Percentiles rank a stretch among this genome's conserved stretches.
These are phyloP conservation scores for Drosophila kepulauana DNA, from an alignment of 1,140 invertebrate genomes.

Conservation along the genomic window DNA sequence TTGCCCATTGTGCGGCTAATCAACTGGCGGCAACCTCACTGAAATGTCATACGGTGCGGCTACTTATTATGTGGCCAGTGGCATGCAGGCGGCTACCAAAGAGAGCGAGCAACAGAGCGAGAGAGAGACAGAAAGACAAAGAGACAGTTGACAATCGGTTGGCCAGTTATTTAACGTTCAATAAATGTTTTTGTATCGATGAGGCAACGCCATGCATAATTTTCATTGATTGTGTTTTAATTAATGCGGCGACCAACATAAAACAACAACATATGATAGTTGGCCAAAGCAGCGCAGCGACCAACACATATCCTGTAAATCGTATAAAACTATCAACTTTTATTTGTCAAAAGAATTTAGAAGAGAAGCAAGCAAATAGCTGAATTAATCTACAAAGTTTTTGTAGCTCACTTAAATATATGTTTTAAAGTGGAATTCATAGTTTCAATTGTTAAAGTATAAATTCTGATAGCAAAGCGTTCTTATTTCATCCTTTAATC, in stretches of 20 bases:
- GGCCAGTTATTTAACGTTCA: constrained; percentile 62
- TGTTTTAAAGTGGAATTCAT: too few relatives aligned
- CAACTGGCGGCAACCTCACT: constrained; percentile 47
- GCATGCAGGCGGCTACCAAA: neutral
- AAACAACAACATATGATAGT: constrained; percentile 1
- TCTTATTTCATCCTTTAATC: too few relatives aligned
- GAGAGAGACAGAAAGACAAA: neutral
- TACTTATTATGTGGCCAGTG: constrained; percentile 29
- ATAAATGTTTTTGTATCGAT: constrained; percentile 66
- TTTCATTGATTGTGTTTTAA: constrained; percentile 78
- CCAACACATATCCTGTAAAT: constrained; percentile 6
- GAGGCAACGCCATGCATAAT: constrained; percentile 66
- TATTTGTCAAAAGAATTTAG: neutral
- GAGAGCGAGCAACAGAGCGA: neutral
- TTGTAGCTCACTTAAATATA: too few relatives aligned
- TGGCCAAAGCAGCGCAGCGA: neutral
- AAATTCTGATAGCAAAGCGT: too few relatives aligned
- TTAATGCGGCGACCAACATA: constrained; percentile 69
- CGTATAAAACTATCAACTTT: too few relatives aligned
- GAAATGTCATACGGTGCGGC: constrained; percentile 40
- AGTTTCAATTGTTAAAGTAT: too few relatives aligned
- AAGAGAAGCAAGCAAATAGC: neutral
- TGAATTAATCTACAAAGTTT: too few relatives aligned
- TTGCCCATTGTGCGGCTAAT: constrained; percentile 57
- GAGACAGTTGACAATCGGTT: constrained; percentile 4